phyloP scores from a whole-genome alignment of 1,140 invertebrate genomes.

The Grapholita molesta region DNA sequence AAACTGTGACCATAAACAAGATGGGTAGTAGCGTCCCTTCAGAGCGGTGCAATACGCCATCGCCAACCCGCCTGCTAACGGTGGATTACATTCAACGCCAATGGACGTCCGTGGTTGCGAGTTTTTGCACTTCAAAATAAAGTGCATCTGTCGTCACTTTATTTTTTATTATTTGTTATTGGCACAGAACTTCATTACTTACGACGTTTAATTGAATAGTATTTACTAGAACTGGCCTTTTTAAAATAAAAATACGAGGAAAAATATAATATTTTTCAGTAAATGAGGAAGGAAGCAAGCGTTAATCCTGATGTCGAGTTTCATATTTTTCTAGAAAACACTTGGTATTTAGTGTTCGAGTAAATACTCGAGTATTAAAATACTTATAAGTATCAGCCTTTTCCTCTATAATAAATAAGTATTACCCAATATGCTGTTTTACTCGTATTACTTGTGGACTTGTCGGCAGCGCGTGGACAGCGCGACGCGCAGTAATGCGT shows the following conservation, averaged over 20 bases:
- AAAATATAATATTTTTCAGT: neutral
- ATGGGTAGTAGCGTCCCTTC: no score
- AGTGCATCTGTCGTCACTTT: no score
- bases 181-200: neutral
- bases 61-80: no score
- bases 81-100: no score
- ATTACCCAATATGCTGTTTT: no score
- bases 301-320: neutral
- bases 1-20: no score
- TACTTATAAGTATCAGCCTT: neutral
- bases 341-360: neutral
- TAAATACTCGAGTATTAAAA: neutral
- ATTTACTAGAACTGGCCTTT: neutral
- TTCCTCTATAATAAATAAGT: neutral
- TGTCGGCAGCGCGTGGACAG: no score
- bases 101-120: no score
- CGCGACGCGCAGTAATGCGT: no score
- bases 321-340: neutral
- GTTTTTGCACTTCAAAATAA: no score
- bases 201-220: neutral
- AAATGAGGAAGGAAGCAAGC: neutral
- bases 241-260: neutral
- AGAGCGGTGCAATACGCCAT: no score
- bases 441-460: no score
- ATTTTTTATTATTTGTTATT: neutral